phyloP scores from a whole-genome alignment of 1,140 invertebrate genomes.

The Heliconius congener region DNA sequence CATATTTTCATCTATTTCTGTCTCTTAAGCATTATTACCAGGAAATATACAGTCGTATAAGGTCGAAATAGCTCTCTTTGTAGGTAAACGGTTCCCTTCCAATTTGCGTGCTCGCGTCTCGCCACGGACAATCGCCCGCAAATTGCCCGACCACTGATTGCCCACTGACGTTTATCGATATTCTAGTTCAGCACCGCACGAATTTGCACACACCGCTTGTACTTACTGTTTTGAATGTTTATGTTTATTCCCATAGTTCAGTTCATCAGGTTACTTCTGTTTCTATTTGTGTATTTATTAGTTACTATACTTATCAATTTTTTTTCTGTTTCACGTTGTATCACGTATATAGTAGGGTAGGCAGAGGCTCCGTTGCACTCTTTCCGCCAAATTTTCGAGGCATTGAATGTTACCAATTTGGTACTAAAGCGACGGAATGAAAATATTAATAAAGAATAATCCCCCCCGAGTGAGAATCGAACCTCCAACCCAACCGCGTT shows the following conservation, averaged over 20 bases:
- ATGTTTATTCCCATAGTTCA: slow-evolving; percentile 20
- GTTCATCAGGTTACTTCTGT: neutral
- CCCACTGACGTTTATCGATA: slow-evolving; percentile 75
- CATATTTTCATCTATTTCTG: neutral
- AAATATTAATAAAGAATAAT: too few relatives aligned
- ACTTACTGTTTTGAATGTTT: slow-evolving; percentile 33
- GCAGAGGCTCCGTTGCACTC: too few relatives aligned
- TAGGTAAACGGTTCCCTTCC: slow-evolving; percentile 59
- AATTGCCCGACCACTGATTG: slow-evolving; percentile 73
- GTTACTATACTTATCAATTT: neutral
- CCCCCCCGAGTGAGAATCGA: too few relatives aligned
- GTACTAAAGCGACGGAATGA: too few relatives aligned
- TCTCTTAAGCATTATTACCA: slow-evolving; percentile 25
- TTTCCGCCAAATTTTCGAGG: too few relatives aligned
- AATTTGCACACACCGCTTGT: slow-evolving; percentile 39
- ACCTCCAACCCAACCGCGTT: too few relatives aligned
- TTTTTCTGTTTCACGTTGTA: too few relatives aligned
- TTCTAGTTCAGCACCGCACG: slow-evolving; percentile 52
- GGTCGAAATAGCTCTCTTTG: slow-evolving; percentile 54
- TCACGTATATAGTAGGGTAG: too few relatives aligned
- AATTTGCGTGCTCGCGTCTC: slow-evolving; percentile 71
- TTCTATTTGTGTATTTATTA: neutral
- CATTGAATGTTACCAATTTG: too few relatives aligned
- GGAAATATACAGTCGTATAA: slow-evolving; percentile 43
- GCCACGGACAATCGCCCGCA: slow-evolving; percentile 73